These are phyloP conservation scores for Myotis daubentonii DNA, from an alignment of 2,797 vertebrate species.

Conservation along the genomic window DNA sequence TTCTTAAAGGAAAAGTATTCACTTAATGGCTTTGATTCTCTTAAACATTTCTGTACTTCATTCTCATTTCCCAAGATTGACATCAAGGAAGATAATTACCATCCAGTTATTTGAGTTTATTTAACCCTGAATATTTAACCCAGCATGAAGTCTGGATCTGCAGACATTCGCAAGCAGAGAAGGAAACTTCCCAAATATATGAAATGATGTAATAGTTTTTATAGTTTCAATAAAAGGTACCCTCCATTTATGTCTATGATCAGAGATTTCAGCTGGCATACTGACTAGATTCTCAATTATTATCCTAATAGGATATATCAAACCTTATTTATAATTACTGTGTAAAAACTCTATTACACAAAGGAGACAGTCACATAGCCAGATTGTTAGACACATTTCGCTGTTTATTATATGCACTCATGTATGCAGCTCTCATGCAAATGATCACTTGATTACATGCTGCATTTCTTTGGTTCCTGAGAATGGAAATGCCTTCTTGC, in stretches of 20 bases:
- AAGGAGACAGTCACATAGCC: neutral
- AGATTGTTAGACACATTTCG: neutral
- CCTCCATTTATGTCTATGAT: neutral
- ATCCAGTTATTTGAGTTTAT: neutral
- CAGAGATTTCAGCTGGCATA: neutral
- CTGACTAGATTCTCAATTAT: neutral
- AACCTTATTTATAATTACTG: neutral
- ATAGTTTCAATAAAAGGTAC: too few species aligned
- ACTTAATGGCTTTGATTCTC: neutral
- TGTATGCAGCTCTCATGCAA: neutral
- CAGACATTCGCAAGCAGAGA: too few species aligned
- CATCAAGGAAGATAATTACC: neutral
- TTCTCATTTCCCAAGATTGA: neutral
- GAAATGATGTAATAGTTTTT: too few species aligned
- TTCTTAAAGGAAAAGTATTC: neutral
- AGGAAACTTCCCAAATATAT: too few species aligned
- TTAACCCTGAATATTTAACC: neutral
- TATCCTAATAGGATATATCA: neutral
- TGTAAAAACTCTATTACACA: neutral
- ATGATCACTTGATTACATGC: neutral
- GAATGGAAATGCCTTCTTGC: neutral
- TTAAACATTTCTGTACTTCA: slow-evolving; percentile 1
- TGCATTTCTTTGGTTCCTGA: neutral
- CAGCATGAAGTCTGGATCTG: neutral
- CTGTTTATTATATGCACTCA: neutral